Evolutionary conservation across 2,797 vertebrate species (phyloP).

Genomic region (Champsocephalus esox): DNA sequence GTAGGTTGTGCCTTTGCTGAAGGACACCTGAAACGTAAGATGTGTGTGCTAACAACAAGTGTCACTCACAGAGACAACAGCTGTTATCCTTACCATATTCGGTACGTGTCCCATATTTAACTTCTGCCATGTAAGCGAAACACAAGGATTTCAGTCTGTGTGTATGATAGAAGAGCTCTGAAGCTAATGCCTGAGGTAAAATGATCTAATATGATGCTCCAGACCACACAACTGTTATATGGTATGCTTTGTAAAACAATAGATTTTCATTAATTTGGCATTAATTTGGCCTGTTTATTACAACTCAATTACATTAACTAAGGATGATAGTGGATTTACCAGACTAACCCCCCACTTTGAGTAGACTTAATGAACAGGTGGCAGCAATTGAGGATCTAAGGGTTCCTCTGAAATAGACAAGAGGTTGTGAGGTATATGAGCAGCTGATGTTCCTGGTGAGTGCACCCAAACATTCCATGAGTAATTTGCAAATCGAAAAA

Average conservation of each 20-base stretch:
- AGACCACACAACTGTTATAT: neutral
- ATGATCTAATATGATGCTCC: neutral
- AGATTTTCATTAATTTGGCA: neutral
- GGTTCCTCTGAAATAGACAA: constrained; percentile 30
- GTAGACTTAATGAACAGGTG: constrained; percentile 23
- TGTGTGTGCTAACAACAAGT: neutral
- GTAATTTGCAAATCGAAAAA: neutral
- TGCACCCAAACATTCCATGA: neutral
- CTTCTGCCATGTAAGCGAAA: constrained; percentile 51
- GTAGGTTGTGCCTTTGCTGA: constrained; percentile 22
- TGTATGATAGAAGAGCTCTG: neutral
- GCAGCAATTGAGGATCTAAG: constrained; percentile 7
- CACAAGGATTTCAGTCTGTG: constrained; percentile 7
- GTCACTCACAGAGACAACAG: constrained; percentile 38
- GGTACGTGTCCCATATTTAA: constrained; percentile 55
- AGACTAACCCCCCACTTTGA: neutral
- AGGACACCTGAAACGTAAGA: constrained; percentile 49
- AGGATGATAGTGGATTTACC: neutral
- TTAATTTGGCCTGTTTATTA: neutral
- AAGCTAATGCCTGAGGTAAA: neutral
- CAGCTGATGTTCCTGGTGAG: constrained; percentile 11
- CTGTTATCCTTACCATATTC: constrained; percentile 53
- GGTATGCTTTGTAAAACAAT: neutral
- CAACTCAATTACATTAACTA: neutral
- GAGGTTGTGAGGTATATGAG: neutral